phyloP scores from a whole-genome alignment of 2,113 vertebrate species.

The Nipponia nippon region DNA sequence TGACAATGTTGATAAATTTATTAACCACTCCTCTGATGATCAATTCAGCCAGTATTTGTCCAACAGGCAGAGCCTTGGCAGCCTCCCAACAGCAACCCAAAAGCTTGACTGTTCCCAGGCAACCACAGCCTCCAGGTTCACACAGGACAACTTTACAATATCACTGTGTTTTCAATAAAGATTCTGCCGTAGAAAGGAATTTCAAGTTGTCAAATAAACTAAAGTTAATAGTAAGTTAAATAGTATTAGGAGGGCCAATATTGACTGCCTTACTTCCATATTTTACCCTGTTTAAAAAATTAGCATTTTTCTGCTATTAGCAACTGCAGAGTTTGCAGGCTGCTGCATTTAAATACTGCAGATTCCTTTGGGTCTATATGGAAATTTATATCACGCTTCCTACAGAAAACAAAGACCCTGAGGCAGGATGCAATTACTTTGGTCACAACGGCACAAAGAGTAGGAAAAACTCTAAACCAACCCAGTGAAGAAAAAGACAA shows the following conservation, averaged over 20 bases:
- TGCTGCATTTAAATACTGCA: not conserved
- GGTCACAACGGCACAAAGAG: not conserved
- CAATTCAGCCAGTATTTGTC: not conserved
- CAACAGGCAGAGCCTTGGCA: not conserved
- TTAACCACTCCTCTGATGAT: not conserved
- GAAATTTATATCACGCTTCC: not conserved
- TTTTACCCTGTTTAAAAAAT: not conserved
- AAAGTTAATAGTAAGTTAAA: not conserved
- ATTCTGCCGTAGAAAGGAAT: not conserved
- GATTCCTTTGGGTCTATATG: not conserved
- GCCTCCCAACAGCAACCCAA: not conserved
- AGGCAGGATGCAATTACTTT: not conserved
- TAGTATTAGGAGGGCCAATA: not conserved
- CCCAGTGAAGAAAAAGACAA: not conserved
- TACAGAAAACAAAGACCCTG: not conserved
- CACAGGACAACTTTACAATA: not conserved
- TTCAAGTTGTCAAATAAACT: not conserved
- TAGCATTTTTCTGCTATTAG: not conserved
- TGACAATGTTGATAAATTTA: not conserved
- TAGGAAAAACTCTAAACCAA: not conserved
- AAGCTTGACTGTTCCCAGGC: not conserved
- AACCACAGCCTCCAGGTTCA: not conserved
- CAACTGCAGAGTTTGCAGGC: not conserved
- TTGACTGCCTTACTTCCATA: not conserved
- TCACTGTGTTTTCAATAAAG: not conserved